Evolutionary conservation across 2,888 invertebrate genomes (phyloP).

Genomic region (Cactoblastis cactorum): DNA sequence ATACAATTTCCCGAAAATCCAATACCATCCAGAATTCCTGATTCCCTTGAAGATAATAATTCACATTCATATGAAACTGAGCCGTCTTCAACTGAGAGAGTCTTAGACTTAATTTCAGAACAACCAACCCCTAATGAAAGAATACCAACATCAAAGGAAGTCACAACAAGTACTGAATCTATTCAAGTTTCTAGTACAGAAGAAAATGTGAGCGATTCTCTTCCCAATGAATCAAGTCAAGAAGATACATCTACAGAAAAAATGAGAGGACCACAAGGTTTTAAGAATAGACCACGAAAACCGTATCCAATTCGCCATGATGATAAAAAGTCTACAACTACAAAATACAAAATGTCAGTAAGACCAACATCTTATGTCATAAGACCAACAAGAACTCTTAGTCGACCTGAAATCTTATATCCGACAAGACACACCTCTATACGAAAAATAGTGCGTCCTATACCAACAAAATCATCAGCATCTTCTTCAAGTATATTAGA

Average conservation of each 20-base stretch:
- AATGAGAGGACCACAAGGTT: slow-evolving; percentile 46
- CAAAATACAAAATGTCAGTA: slow-evolving; percentile 46
- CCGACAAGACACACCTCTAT: slow-evolving; percentile 52
- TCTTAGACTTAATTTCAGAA: slow-evolving; percentile 36
- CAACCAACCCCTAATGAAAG: slow-evolving; percentile 36
- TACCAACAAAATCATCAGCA: slow-evolving; percentile 35
- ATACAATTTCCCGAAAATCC: slow-evolving; percentile 47
- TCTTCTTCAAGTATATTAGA: slow-evolving; percentile 49
- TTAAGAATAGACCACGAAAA: slow-evolving; percentile 60
- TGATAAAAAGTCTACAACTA: slow-evolving; percentile 44
- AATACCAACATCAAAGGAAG: slow-evolving; percentile 33
- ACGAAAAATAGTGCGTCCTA: slow-evolving; percentile 52
- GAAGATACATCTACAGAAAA: slow-evolving; percentile 49
- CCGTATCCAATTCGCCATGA: slow-evolving; percentile 58
- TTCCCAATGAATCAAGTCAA: slow-evolving; percentile 42
- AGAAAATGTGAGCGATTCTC: slow-evolving; percentile 30
- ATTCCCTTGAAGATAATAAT: slow-evolving; percentile 37
- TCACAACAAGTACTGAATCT: slow-evolving; percentile 28
- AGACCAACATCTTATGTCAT: slow-evolving; percentile 47
- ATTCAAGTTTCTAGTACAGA: slow-evolving; percentile 28
- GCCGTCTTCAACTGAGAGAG: slow-evolving; percentile 47
- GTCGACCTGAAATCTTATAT: slow-evolving; percentile 55
- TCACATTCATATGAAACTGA: slow-evolving; percentile 50
- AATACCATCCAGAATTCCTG: slow-evolving; percentile 36
- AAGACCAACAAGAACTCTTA: slow-evolving; percentile 53